These are phyloP conservation scores for Xenopus laevis DNA, from an alignment of 2,113 vertebrate species.

Conservation along the genomic window DNA sequence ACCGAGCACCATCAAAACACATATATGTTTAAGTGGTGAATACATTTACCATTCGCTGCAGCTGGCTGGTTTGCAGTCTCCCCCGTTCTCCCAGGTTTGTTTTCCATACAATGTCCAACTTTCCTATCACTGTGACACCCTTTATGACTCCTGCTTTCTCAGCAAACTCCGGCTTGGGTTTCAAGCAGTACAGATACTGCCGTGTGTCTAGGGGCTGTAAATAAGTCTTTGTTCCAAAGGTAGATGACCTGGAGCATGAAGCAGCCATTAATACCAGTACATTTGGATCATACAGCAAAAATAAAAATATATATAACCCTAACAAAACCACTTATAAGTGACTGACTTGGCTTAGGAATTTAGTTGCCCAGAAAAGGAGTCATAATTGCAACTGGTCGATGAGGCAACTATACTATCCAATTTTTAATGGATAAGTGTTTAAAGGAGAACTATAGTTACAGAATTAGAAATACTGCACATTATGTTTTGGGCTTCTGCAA, in stretches of 20 bases:
- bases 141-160: constrained; percentile 98
- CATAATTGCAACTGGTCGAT: no score
- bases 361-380: no score
- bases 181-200: constrained; percentile 94
- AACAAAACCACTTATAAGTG: constrained; percentile 8
- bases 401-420: no score
- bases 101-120: constrained; percentile 98
- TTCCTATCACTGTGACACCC: constrained; percentile 95
- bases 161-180: constrained; percentile 93
- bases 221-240: constrained; percentile 92
- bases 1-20: no score
- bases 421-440: no score
- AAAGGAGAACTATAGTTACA: no score
- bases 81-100: constrained; percentile 95
- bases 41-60: constrained; percentile 87
- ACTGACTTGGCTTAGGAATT: no score
- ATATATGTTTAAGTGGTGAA: no score
- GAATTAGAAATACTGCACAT: no score
- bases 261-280: not conserved
- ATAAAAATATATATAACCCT: constrained; percentile 4
- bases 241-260: constrained; percentile 67
- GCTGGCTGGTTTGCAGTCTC: constrained; percentile 93
- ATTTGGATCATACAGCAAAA: constrained; percentile 20
- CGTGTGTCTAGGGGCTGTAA: constrained; percentile 96
- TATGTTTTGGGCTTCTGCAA: no score